A percentile compares a stretch with the other conserved stretches of the same genome.
These are phyloP conservation scores for Itoplectis maculator DNA, from an alignment of 2,888 invertebrate species.

Conservation along the genomic window DNA sequence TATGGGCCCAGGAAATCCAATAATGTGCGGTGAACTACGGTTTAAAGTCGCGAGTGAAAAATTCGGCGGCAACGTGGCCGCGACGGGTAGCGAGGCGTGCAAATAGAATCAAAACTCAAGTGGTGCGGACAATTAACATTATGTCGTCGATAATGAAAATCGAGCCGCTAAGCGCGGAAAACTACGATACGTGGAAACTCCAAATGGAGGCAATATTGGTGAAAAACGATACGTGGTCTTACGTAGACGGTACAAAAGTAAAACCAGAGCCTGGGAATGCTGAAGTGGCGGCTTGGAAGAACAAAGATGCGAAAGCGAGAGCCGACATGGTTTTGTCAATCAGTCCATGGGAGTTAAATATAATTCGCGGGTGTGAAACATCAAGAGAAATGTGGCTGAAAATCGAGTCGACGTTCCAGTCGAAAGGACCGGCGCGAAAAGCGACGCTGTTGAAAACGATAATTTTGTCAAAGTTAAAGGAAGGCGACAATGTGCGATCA, in stretches of 20 bases:
- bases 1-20: background rate
- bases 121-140: background rate
- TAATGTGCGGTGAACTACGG: background rate
- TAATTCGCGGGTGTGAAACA: slow-evolving; percentile 59
- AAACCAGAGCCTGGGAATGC: slow-evolving; percentile 22
- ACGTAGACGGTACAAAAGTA: slow-evolving; percentile 7
- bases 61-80: slow-evolving; percentile 18
- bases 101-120: background rate
- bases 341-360: slow-evolving; percentile 17
- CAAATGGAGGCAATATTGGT: slow-evolving; percentile 52
- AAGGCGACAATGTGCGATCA: slow-evolving; percentile 76
- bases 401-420: slow-evolving; percentile 77
- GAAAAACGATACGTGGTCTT: slow-evolving; percentile 36
- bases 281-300: background rate
- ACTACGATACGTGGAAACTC: slow-evolving; percentile 51
- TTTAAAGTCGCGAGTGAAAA: slow-evolving; percentile 18
- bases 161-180: slow-evolving; percentile 41
- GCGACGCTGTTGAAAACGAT: slow-evolving; percentile 80
- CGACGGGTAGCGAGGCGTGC: background rate
- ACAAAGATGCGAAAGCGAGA: slow-evolving; percentile 26
- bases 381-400: slow-evolving; percentile 80
- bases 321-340: slow-evolving; percentile 30
- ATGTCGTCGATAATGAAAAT: slow-evolving; percentile 13
- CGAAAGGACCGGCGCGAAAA: slow-evolving; percentile 80
- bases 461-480: slow-evolving; percentile 76